phyloP scores from a whole-genome alignment of 2,797 vertebrate genomes.

The Coracias cyanogaster region DNA sequence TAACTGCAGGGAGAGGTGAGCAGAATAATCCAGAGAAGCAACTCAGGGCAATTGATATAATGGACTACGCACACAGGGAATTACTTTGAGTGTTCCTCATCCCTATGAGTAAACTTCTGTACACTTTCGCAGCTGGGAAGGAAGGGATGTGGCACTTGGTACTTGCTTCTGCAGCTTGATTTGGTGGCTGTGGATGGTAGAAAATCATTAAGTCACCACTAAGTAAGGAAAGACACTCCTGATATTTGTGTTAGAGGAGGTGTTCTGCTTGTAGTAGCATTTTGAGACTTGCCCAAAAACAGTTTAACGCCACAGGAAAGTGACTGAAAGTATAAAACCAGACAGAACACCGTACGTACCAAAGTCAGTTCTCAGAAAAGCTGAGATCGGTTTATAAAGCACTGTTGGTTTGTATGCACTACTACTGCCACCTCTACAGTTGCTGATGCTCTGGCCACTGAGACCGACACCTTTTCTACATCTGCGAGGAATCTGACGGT shows the following conservation, averaged over 20 bases:
- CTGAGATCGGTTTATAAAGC: not conserved
- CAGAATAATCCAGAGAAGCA: not conserved
- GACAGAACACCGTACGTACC: not conserved
- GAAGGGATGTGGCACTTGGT: not conserved
- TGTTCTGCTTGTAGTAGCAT: not conserved
- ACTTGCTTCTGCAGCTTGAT: not conserved
- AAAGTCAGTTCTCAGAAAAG: not conserved
- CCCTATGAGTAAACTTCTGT: not conserved
- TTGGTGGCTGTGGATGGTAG: not conserved
- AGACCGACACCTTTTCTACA: not conserved
- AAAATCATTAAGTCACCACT: not conserved
- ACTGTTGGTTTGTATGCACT: not conserved
- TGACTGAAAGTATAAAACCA: not conserved
- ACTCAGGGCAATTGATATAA: not conserved
- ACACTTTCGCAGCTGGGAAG: not conserved
- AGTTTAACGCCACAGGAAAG: not conserved
- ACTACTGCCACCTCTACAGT: not conserved
- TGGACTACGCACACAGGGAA: not conserved
- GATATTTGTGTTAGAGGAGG: not conserved
- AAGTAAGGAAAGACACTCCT: not conserved
- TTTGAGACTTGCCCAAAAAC: not conserved
- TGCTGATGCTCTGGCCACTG: not conserved
- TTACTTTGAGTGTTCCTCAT: not conserved
- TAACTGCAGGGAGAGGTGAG: not conserved
- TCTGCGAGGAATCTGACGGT: not conserved